Evolutionary conservation across 92 coral and sea anemone genomes (phyloP).

Genomic region (Metridium senile): DNA sequence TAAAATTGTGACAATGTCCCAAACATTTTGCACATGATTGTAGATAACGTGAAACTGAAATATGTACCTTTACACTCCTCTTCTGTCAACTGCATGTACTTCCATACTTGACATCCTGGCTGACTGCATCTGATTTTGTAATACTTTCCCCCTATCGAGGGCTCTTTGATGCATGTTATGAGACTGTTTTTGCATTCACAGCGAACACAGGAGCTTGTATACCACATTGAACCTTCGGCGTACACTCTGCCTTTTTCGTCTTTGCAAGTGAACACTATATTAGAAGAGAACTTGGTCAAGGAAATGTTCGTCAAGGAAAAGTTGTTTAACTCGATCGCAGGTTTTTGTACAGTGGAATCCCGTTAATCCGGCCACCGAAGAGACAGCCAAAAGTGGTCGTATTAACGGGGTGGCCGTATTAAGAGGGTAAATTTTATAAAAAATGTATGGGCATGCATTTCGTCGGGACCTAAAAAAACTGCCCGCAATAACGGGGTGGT

Average conservation of each 20-base stretch:
- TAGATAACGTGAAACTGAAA: neutral
- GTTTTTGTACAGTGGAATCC: no score
- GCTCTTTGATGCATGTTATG: neutral
- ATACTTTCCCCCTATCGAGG: neutral
- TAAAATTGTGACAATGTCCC: no score
- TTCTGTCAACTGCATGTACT: neutral
- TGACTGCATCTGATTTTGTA: neutral
- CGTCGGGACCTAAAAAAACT: no score
- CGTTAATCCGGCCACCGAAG: no score
- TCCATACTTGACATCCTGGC: conserved; percentile 1
- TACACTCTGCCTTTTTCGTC: neutral
- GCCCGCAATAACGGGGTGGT: no score
- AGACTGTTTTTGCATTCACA: neutral
- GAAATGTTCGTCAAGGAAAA: no score
- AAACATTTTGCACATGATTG: no score
- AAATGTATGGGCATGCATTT: no score
- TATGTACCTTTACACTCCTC: neutral
- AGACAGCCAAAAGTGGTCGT: no score
- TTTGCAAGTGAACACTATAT: neutral
- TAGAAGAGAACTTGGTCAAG: neutral
- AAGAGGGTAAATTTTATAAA: no score
- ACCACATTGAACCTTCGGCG: neutral
- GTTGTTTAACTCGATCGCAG: no score
- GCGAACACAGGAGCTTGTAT: neutral
- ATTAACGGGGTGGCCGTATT: no score